Evolutionary conservation across 1,140 invertebrate species (phyloP), one percentile per base, ranked within the genome.

Genomic region (Sycobia sp.): DNA sequence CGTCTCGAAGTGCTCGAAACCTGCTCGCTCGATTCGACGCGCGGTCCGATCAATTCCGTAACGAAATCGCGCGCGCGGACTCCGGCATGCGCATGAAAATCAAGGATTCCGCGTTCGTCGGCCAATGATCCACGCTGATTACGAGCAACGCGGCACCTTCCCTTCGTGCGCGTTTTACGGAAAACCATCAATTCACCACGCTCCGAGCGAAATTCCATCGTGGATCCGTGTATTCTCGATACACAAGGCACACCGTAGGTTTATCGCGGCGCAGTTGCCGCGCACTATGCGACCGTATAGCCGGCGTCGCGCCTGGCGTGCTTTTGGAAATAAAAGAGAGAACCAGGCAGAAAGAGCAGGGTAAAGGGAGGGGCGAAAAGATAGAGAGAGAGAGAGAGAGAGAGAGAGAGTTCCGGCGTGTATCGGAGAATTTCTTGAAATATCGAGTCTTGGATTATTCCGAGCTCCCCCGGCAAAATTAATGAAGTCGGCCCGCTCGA

Each of bases 81-180:
- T 7, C 10, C 5, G 4, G 1, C 18, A 3, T 34, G 18, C 53
- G 29, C 51, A 50, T 62, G 49, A 62, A 62, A 62, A 56, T 62
- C 61, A 62, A 56, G 29, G 51, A 10, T 23, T 34, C 22, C 39
- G n/a, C 38, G n/a, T 44, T 62, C 55, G 56, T 62, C 61, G 44
- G 16, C 16, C 44, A 47, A 62, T 62, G 56, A 62, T 56, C 56
- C 53, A 62, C 36, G 32, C 50, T 50, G 61, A 55, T 62, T 50
- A 49, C 56, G 44, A 38, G 7, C 5, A 51, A 10, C 27, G 25
- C 27, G 11, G n/a, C n/a, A n/a, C 32, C 43, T 22, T 16, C 11
- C 27, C 41, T 22, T 58, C 22, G 36, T 5, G 3, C 20, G 27
- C 38, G 38, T n/a, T n/a, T 36, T 53, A 44, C 49, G 39, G 43